Evolutionary conservation across 2,797 vertebrate species (phyloP).

Genomic region (Heterohyrax brucei): DNA sequence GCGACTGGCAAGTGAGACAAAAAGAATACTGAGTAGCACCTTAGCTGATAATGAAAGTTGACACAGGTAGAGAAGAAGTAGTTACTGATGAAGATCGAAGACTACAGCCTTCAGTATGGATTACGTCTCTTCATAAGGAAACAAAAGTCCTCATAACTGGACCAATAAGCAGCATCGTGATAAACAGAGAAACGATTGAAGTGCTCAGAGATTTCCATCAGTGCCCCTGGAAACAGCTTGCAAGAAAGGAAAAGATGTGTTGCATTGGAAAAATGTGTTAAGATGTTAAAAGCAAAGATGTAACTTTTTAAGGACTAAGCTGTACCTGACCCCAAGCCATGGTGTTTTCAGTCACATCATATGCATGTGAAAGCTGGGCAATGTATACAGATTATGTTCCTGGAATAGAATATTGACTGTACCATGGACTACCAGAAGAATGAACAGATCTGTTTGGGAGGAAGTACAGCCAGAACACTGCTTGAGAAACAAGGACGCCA

Average conservation of each 20-base stretch:
- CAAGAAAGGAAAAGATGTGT: neutral
- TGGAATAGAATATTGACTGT: neutral
- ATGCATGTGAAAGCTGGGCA: neutral
- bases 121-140: neutral
- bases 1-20: neutral
- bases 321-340: neutral
- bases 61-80: neutral
- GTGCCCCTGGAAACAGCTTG: neutral
- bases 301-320: neutral
- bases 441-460: neutral
- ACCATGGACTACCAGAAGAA: neutral
- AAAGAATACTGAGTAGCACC: neutral
- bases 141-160: neutral
- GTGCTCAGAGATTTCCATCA: neutral
- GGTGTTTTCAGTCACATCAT: neutral
- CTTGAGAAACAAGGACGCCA: neutral
- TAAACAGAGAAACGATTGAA: neutral
- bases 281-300: neutral
- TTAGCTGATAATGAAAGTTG: neutral
- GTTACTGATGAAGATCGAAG: neutral
- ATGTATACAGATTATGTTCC: neutral
- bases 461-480: neutral
- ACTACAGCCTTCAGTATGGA: neutral
- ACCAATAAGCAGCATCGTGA: neutral
- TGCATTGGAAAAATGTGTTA: neutral